Percentiles rank a stretch among this genome's conserved stretches.
Conservation (phyloP, 2,113 vertebrate genomes). For the Hemiscyllium ocellatum region DNA sequence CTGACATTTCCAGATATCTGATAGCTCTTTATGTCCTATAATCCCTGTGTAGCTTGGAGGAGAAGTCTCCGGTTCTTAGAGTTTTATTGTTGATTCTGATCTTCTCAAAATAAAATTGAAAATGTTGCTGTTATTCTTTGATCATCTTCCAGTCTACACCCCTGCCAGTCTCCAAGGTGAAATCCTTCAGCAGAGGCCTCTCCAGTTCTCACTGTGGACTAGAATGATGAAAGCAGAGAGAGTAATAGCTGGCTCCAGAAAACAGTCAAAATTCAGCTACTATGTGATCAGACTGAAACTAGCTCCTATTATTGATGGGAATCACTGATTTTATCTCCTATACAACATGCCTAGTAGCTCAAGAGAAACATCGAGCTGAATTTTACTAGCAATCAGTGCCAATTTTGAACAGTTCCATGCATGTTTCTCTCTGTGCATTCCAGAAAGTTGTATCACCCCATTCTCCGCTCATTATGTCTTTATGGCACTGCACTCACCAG, state of each 20-base stretch:
- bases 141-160: background rate
- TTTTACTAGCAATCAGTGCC: no score
- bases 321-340: background rate
- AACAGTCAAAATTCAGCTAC: background rate
- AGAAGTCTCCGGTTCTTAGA: background rate
- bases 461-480: no score
- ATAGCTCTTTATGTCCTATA: constrained; percentile 32
- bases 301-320: background rate
- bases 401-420: no score
- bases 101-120: background rate
- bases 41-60: constrained; percentile 16
- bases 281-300: background rate
- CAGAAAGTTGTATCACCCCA: no score
- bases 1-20: constrained; percentile 32
- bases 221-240: background rate
- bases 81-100: constrained; percentile 10
- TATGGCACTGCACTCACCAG: no score
- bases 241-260: background rate
- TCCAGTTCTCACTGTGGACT: background rate
- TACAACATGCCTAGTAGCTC: background rate
- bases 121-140: background rate
- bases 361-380: background rate
- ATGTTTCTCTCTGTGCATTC: no score
- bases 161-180: background rate
- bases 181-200: background rate